Base-by-base conservation (phyloP, 2,888 invertebrate genomes). In the Hermaeophaga mercurialis region DNA sequence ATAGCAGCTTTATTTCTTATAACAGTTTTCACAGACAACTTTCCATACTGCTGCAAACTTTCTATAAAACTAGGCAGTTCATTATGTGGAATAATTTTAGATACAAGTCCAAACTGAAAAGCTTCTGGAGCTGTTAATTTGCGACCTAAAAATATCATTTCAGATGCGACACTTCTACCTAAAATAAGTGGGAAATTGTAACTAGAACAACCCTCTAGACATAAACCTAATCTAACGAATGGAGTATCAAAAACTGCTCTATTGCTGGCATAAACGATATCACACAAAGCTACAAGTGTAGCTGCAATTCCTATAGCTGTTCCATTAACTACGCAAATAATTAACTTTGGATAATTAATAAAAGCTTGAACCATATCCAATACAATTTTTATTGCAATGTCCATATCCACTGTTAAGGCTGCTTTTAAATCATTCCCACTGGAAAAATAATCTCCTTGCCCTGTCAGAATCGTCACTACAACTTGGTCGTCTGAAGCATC, bases 301-400 rank as follows among this genome's bases (percentile, higher is more conserved):
- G 88, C 89, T 34, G 89, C 88, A 65, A 98, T 88, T 18, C 98
- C 98, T 65, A 97, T 86, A 9, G 95, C 94, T 34, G 96, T 96
- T 1, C 98, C 98, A 81, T 98, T 96, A 0, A 97, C 88, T 55
- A 96, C 79, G 9, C 89, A 91, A 61, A 97, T 82, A 36, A 98
- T 74, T 26, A 95, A 79, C 78, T 98, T 99, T 0, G 93, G 91
- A 75, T 92, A 95, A 64, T 87, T 85, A 62, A 96, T 91, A 65
- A 94, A 87, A 0, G 90, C 81, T 56, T 83, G 80, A 1, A 95
- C 82, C 78, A 90, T 89, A 4, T 83, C 56, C 48, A 66, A 59
- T 9, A 70, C 61, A 1, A 26, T 18, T 14, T 61, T 49, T 3
- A 65, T 36, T 5, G 34, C 19, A 1, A 31, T 24, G 7, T 45